Evolutionary conservation across 1,140 invertebrate genomes (phyloP).

Genomic region (Tyrophagus putrescentiae): DNA sequence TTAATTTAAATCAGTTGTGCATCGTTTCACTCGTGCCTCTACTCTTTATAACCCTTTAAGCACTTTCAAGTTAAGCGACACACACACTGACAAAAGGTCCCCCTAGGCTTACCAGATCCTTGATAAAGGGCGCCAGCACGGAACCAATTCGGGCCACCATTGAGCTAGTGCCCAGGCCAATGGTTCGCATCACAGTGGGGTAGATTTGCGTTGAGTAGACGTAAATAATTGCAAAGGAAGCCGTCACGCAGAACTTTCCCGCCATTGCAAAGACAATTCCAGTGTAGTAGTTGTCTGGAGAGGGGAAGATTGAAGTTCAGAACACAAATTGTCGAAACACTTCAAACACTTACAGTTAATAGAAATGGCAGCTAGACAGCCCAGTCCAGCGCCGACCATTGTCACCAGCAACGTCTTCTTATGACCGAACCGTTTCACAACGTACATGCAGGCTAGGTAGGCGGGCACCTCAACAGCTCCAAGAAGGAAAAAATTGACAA

Average conservation of each 20-base stretch:
- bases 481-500: slow-evolving; percentile 57
- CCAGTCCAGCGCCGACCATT: slow-evolving; percentile 18
- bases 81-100: too few species aligned
- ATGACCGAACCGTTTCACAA: slow-evolving; percentile 15
- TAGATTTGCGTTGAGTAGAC: slow-evolving; percentile 67
- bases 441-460: slow-evolving; percentile 47
- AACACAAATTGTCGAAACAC: not conserved
- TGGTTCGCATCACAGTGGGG: slow-evolving; percentile 46
- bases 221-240: slow-evolving; percentile 62
- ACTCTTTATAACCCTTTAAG: too few species aligned
- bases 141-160: slow-evolving; percentile 32
- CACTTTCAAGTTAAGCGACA: not conserved
- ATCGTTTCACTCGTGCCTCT: too few species aligned
- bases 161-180: slow-evolving; percentile 32
- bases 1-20: too few species aligned
- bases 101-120: slow-evolving; percentile 35
- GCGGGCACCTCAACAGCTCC: slow-evolving; percentile 60
- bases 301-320: not conserved
- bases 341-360: not conserved
- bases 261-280: slow-evolving; percentile 49
- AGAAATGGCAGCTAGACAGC: slow-evolving; percentile 15
- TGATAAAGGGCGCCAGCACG: slow-evolving; percentile 37
- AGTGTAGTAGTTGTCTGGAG: not conserved
- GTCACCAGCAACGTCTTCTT: not conserved
- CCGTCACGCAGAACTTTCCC: slow-evolving; percentile 63